Conservation (phyloP, 2,888 invertebrate genomes). For the Eucriotettix oculatus region DNA sequence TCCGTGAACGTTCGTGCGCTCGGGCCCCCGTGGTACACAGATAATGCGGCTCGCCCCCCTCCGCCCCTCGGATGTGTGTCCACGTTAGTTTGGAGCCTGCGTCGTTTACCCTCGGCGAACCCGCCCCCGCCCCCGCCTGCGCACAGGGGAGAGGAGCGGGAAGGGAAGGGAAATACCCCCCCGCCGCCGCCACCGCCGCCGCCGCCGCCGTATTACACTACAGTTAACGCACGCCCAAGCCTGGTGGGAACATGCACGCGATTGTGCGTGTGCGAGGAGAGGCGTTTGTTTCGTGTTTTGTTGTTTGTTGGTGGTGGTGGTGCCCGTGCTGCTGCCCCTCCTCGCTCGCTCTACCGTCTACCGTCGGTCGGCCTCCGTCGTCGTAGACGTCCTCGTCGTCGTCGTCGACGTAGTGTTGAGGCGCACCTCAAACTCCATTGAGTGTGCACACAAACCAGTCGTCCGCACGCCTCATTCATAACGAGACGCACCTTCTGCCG, state of each 20-base stretch:
- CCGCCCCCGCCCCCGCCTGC: conserved; percentile 13
- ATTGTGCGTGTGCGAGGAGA: conserved; percentile 8
- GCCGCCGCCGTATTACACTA: conserved; percentile 8
- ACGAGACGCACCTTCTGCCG: background rate
- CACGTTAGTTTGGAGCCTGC: conserved; percentile 13
- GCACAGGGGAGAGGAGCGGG: conserved; percentile 7
- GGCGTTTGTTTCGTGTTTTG: conserved; percentile 5
- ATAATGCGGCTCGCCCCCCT: conserved; percentile 1
- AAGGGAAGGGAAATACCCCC: conserved; percentile 6
- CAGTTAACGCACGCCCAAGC: conserved; percentile 5
- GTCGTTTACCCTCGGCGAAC: conserved; percentile 11
- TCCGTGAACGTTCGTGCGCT: background rate
- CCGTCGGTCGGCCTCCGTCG: background rate
- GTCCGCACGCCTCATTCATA: background rate
- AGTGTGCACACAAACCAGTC: background rate
- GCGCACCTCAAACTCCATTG: background rate
- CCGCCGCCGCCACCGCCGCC: background rate
- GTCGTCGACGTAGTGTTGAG: background rate
- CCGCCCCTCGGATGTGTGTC: conserved; percentile 7
- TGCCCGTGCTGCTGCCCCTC: background rate
- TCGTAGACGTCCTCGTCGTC: background rate
- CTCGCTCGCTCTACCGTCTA: background rate
- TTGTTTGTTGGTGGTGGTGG: conserved; percentile 5
- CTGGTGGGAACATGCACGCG: conserved; percentile 6
- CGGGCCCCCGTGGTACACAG: background rate